Base-by-base conservation (phyloP, 2,888 invertebrate genomes). In the Achlya flavicornis region DNA sequence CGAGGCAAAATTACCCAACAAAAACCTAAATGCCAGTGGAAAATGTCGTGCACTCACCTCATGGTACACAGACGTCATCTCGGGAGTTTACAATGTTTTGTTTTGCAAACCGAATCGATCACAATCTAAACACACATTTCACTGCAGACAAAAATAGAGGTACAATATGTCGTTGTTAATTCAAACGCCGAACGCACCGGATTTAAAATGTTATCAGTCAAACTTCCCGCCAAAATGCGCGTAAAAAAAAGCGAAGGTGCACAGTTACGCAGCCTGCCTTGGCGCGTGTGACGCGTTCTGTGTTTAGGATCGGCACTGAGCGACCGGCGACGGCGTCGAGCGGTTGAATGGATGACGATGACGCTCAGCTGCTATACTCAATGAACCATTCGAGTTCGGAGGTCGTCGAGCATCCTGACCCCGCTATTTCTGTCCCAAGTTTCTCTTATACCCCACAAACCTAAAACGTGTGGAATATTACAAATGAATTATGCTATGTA, bases 1-100 rank as follows among this genome's bases (percentile, higher is more conserved):
- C 75, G 80, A 81, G 75, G 66, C 78, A 72, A 77, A 85, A 86
- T 87, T 90, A 86, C 87, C 76, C 80, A 83, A 87, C 86, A 91
- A 91, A 91, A 91, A 90, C 84, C 69, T 82, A 88, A 91, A 91
- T 90, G 88, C 73, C 91, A 90, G 79, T 75, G 73, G 73, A 76
- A 90, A 91, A 92, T 89, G 88, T 87, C 91, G 89, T 83, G 82
- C 91, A 90, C 93, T 93, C 87, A 93, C 93, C 93, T 93, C 93
- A 77, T 85, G 79, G 83, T 91, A 93, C 68, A 92, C 73, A 78
- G 93, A 91, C 84, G 90, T 92, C 93, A 93, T 93, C 77, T 88
- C 76, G 77, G 74, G 67, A 83, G 73, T 83, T 82, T 77, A 75
- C 79, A 75, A 77, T 80, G 82, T 86, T 87, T 84, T 86, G 79